Evolutionary conservation across 2,888 invertebrate species (phyloP), one percentile per base, ranked within the genome.

Genomic region (Aelia acuminata): DNA sequence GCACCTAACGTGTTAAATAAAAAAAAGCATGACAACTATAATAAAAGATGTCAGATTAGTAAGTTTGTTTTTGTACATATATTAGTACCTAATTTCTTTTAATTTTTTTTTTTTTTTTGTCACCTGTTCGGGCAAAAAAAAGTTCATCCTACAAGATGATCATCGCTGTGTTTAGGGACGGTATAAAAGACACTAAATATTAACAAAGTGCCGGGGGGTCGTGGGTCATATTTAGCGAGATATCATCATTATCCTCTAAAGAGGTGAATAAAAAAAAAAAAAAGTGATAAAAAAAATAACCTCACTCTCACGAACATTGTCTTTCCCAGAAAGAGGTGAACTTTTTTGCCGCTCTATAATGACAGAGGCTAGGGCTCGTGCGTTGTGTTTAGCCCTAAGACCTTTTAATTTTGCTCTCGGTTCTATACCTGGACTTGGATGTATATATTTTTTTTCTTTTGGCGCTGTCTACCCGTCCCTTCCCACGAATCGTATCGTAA

Each of bases 291-390:
- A 63, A 63, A 63, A 31, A 26, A 4, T 3, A 57, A 57, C 57
- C 63, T 31, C 31, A 63, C 31, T 31, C 63, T 63, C 63, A 63
- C 63, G 63, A 63, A 63, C 63, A 63, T 31, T 63, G 63, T 63
- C 63, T 63, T 63, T 63, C 63, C 63, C 63, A 63, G 63, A 63
- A 63, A 63, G 63, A 63, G 63, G 63, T 63, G 63, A 63, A 63
- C 63, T 31, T 63, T 63, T 63, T 63, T 63, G 63, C 63, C 63
- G 63, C 63, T 31, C 63, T 13, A 63, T 63, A 63, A 63, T 63
- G 63, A 63, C 63, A 63, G 63, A 63, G 63, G 31, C 31, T 63
- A 63, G 63, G 63, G 63, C 63, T 63, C 63, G 63, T 63, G 63
- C 63, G 63, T 31, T 63, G 63, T 63, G 63, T 63, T 63, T 63